These are phyloP conservation scores for Dioctria rufipes DNA, from an alignment of 2,888 invertebrate species.

Conservation along the genomic window DNA sequence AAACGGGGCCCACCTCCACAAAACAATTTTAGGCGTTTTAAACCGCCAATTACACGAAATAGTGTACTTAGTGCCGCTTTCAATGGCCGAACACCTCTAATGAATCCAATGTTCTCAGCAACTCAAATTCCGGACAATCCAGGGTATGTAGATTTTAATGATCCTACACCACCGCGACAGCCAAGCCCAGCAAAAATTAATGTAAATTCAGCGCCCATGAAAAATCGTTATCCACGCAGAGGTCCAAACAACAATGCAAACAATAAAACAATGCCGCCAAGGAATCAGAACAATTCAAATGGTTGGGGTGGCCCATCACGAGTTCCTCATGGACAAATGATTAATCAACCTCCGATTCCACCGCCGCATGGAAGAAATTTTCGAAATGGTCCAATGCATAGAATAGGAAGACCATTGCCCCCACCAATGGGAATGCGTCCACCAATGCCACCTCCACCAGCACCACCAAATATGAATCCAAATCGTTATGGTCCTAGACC, in stretches of 20 bases:
- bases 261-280: constrained; percentile 9
- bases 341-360: constrained; percentile 64
- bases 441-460: constrained; percentile 62
- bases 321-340: constrained; percentile 59
- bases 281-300: constrained; percentile 34
- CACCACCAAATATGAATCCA: constrained; percentile 64
- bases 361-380: constrained; percentile 60
- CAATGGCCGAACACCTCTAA: constrained; percentile 42
- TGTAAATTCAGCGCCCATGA: background rate
- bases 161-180: constrained; percentile 64
- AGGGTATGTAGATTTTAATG: constrained; percentile 70
- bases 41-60: constrained; percentile 1
- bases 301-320: constrained; percentile 56
- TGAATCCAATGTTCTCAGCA: constrained; percentile 67
- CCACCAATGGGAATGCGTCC: constrained; percentile 63
- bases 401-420: constrained; percentile 63
- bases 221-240: constrained; percentile 28
- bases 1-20: background rate
- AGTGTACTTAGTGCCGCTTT: background rate
- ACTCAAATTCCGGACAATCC: constrained; percentile 71
- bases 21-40: constrained; percentile 25
- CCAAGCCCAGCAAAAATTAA: constrained; percentile 23
- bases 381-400: constrained; percentile 61
- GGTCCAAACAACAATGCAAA: background rate
- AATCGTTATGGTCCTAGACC: constrained; percentile 55